Percentiles rank a stretch among this genome's conserved stretches.
Evolutionary conservation across 2,888 invertebrate species (phyloP).

Genomic region (Holacanthella duospinosa): DNA sequence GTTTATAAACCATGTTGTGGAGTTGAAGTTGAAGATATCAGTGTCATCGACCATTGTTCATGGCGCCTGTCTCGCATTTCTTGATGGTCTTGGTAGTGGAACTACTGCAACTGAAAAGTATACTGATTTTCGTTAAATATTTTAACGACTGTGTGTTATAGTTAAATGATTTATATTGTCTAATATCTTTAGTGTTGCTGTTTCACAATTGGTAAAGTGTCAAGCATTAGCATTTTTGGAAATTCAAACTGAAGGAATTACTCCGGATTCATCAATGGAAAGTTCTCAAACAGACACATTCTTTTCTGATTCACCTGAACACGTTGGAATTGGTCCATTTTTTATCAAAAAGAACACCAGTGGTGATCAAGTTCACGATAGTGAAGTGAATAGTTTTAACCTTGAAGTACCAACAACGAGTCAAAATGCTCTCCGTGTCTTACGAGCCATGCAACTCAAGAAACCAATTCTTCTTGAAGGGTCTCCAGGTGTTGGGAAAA

Average conservation of each 20-base stretch:
- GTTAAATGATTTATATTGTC: background rate
- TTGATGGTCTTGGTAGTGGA: constrained; percentile 85
- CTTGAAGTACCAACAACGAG: constrained; percentile 69
- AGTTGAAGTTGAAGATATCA: constrained; percentile 22
- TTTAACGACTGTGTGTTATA: background rate
- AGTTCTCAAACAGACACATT: background rate
- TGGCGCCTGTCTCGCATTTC: constrained; percentile 79
- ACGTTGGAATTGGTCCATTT: constrained; percentile 20
- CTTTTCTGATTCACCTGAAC: background rate
- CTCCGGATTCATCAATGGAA: background rate
- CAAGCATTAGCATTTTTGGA: background rate
- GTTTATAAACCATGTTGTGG: constrained; percentile 62
- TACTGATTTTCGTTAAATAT: constrained; percentile 1
- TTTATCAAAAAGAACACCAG: constrained; percentile 16
- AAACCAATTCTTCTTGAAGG: constrained; percentile 90
- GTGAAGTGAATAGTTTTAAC: constrained; percentile 46
- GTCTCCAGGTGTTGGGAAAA: constrained; percentile 97
- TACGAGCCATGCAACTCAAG: constrained; percentile 72
- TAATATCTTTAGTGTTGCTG: background rate
- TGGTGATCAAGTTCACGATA: background rate
- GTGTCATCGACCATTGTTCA: constrained; percentile 64
- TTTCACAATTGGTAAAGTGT: background rate
- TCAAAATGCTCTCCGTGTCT: constrained; percentile 67
- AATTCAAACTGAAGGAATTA: background rate
- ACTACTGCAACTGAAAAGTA: constrained; percentile 58